phyloP scores from a whole-genome alignment of 2,113 vertebrate species.

The Salvelinus sp. region DNA sequence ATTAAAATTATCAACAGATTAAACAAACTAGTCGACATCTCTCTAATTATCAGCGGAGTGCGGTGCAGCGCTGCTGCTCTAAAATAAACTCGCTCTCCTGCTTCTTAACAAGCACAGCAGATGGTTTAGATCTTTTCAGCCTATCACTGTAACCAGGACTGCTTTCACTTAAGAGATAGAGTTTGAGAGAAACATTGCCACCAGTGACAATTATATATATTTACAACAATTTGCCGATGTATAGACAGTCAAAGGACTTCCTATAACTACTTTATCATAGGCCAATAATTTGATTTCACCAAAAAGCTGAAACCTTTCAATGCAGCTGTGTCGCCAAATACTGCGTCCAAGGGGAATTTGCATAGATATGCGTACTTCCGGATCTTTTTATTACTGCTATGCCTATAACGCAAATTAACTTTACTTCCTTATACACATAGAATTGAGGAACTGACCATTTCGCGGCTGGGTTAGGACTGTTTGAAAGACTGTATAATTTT shows the following conservation, averaged over 20 bases:
- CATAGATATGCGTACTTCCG: constrained; percentile 76
- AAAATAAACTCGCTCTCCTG: not conserved
- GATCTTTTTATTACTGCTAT: constrained; percentile 55
- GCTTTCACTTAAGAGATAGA: not conserved
- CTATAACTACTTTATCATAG: not conserved
- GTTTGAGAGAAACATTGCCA: not conserved
- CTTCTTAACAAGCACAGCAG: constrained; percentile 5
- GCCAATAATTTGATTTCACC: not conserved
- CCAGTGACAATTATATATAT: not conserved
- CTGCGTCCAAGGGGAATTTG: constrained; percentile 55
- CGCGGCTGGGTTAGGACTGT: constrained; percentile 36
- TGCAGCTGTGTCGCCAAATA: not conserved
- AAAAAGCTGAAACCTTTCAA: not conserved
- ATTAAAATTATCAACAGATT: not conserved
- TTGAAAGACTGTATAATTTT: constrained; percentile 9
- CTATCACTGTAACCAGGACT: not conserved
- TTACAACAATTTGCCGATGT: not conserved
- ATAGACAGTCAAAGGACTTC: not conserved
- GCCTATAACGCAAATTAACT: constrained; percentile 67
- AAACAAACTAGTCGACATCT: not conserved
- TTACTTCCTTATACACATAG: constrained; percentile 75
- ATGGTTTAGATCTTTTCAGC: constrained; percentile 39
- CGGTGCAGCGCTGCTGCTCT: not conserved
- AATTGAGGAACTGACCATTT: constrained; percentile 79
- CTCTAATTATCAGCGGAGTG: constrained; percentile 42